Base-by-base conservation (phyloP, 2,888 invertebrate genomes). In the Synergus gifuensis region DNA sequence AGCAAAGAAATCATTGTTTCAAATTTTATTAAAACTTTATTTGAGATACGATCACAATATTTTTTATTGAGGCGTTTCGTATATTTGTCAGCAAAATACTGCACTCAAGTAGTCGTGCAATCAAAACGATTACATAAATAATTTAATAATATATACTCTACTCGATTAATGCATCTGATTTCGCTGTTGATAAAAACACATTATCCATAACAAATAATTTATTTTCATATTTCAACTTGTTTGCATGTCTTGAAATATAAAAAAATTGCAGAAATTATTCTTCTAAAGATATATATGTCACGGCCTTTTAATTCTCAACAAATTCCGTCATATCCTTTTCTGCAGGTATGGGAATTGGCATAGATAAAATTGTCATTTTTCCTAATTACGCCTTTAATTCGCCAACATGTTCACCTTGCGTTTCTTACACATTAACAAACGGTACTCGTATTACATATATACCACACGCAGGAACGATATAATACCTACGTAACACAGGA, bases 351-450 rank as follows among this genome's bases (percentile, higher is more conserved):
- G 16, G 63, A 63, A 63, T 63, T 60, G 60, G 60, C 60, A 60
- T 11, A 60, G 66, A 66, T 66, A 42, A 42, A 66, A 66, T 66
- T 66, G 66, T 66, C 8, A 66, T n/a, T 66, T 62, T 66, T 66
- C 4, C 5, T 66, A 66, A 66, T 66, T 66, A n/a, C n/a, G 66
- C 36, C 36, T 66, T 66, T 42, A 66, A 66, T 66, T 66, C 9
- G 9, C n/a, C n/a, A 64, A 49, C 69, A 16, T 69, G 46, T 69
- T 69, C n/a, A 69, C 49, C 46, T 73, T 73, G 69, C 69, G 28
- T 73, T 73, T 73, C 36, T 54, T 54, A 49, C 69, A 54, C 49
- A 81, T 69, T 79, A 76, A 60, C 36, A 67, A 79, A 80, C 81
- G 81, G 83, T 82, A 82, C 67, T 46, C n/a, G n/a, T 22, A 36